Percentiles rank a stretch among this genome's conserved stretches.
Evolutionary conservation across 2,113 vertebrate genomes (phyloP).

Genomic region (Anoura caudifer): DNA sequence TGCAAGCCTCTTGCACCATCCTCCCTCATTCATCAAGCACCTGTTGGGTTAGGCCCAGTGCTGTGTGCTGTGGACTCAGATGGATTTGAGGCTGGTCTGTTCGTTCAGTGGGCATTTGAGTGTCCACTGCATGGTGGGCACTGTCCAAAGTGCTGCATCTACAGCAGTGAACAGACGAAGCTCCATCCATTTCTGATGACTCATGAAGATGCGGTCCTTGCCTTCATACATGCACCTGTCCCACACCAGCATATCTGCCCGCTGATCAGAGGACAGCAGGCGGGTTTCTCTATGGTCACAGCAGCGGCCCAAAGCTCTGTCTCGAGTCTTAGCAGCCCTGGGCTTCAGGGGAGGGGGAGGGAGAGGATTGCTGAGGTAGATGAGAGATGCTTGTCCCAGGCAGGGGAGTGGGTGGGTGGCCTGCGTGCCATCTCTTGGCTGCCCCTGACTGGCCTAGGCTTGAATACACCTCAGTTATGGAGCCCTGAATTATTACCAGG

Average conservation of each 20-base stretch:
- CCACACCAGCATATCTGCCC: neutral
- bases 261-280: neutral
- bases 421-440: neutral
- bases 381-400: neutral
- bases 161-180: neutral
- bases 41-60: neutral
- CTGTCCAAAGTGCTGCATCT: neutral
- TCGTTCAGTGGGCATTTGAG: neutral
- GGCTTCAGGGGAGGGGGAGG: neutral
- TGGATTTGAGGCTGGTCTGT: neutral
- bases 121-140: neutral
- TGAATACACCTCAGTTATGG: neutral
- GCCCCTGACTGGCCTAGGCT: neutral
- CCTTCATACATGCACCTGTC: neutral
- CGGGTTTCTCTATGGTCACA: neutral
- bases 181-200: rapidly evolving
- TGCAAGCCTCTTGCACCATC: neutral
- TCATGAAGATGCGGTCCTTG: neutral
- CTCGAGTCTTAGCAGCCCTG: neutral
- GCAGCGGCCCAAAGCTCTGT: neutral
- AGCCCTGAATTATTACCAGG: neutral
- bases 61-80: neutral
- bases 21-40: neutral
- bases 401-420: neutral
- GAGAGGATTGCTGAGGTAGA: neutral